Evolutionary conservation across 2,113 vertebrate species (phyloP).

Genomic region (Pelecanoides urinatrix): DNA sequence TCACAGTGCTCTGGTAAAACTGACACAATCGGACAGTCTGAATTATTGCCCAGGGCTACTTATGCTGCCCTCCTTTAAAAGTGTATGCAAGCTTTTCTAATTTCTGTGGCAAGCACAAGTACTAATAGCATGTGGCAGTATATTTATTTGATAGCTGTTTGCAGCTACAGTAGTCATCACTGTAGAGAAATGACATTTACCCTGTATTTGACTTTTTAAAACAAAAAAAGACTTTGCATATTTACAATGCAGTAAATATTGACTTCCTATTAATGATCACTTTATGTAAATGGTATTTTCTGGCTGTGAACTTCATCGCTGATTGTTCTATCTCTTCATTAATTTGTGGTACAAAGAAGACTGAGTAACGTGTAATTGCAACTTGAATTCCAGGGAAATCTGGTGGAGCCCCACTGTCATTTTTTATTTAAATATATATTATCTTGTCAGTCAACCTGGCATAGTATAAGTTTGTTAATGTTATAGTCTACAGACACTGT

Average conservation of each 20-base stretch:
- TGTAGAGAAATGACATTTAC: not conserved
- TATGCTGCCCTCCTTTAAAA: constrained; percentile 13
- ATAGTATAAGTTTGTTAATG: not conserved
- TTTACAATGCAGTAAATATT: not conserved
- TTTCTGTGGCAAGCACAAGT: constrained; percentile 12
- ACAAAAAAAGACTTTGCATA: not conserved
- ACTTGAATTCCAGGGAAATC: not conserved
- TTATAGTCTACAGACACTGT: not conserved
- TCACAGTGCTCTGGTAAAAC: not conserved
- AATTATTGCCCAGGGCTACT: constrained; percentile 42
- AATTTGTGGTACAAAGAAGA: not conserved
- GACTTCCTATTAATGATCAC: not conserved
- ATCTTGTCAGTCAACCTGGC: constrained; percentile 6
- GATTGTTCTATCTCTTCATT: not conserved
- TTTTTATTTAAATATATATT: constrained; percentile 38
- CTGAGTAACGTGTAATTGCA: not conserved
- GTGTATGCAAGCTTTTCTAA: constrained; percentile 26
- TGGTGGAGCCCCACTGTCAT: not conserved
- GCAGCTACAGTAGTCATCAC: not conserved
- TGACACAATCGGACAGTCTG: not conserved
- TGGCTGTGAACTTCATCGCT: not conserved
- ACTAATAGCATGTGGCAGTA: not conserved
- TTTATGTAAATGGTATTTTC: not conserved
- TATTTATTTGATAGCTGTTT: constrained; percentile 37
- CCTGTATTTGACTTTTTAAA: not conserved